phyloP scores from a whole-genome alignment of 30 jellyfish, hydroid and myxozoan genomes.

The Sanderia malayensis region DNA sequence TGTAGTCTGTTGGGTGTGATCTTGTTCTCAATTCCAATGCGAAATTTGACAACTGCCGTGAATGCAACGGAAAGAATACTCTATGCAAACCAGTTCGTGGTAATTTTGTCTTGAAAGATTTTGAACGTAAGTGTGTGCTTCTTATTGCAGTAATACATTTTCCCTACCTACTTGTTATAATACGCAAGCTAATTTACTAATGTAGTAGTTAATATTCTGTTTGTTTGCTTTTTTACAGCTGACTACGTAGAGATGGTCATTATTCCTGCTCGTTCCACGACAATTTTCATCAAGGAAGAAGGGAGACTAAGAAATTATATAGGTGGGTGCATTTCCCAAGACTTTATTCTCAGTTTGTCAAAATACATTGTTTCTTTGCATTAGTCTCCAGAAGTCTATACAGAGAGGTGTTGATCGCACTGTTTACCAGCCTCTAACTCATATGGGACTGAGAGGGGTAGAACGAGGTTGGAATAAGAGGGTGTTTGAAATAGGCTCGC shows the following conservation, averaged over 20 bases:
- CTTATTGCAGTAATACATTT: too few relatives aligned
- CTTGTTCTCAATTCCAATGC: conserved; percentile 66
- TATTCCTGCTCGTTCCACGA: conserved; percentile 85
- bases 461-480: too few relatives aligned
- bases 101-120: conserved; percentile 30
- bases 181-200: too few relatives aligned
- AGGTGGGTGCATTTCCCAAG: conserved; percentile 51
- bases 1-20: conserved; percentile 86
- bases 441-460: too few relatives aligned
- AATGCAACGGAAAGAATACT: conserved; percentile 72
- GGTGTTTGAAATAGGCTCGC: too few relatives aligned
- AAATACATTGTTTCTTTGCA: too few relatives aligned
- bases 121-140: conserved; percentile 47
- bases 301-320: conserved; percentile 67
- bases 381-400: too few relatives aligned
- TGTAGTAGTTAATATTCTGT: not conserved
- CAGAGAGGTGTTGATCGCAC: too few relatives aligned
- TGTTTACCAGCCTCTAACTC: too few relatives aligned
- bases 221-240: too few relatives aligned
- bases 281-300: conserved; percentile 55
- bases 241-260: conserved; percentile 67
- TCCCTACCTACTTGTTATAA: too few relatives aligned
- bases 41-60: conserved; percentile 68
- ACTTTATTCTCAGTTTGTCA: too few relatives aligned
- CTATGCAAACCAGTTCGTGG: conserved; percentile 62